These are phyloP conservation scores for Kryptopterus vitreolus DNA, from an alignment of 2,797 vertebrate genomes.

Conservation along the genomic window DNA sequence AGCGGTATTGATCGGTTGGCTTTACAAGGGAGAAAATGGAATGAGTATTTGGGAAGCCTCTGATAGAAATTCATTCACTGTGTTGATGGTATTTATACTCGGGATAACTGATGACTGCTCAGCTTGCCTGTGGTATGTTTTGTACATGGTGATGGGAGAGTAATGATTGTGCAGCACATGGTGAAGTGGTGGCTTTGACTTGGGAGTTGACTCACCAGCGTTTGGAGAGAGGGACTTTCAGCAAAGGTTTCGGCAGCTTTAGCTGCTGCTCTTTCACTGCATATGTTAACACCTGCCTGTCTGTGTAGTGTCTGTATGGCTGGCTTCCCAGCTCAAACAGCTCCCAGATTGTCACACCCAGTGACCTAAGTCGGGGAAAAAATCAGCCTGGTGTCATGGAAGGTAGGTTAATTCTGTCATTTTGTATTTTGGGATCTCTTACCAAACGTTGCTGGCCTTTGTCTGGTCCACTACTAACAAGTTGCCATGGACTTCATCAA, in stretches of 20 bases:
- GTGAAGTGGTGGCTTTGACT: conserved; percentile 36
- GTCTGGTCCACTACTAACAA: conserved; percentile 94
- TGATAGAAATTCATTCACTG: conserved; percentile 35
- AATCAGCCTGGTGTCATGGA: not conserved
- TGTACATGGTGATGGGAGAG: conserved; percentile 22
- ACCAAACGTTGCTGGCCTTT: conserved; percentile 96
- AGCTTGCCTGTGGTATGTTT: conserved; percentile 41
- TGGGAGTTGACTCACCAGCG: conserved; percentile 84
- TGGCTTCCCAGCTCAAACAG: conserved; percentile 92
- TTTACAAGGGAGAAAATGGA: conserved; percentile 47
- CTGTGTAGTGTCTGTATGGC: conserved; percentile 91
- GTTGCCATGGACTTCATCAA: conserved; percentile 96
- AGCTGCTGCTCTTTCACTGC: conserved; percentile 96
- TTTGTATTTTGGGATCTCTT: conserved; percentile 54
- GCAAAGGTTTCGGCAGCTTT: conserved; percentile 88
- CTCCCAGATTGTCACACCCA: conserved; percentile 96
- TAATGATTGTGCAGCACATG: conserved; percentile 12
- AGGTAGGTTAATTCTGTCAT: not conserved
- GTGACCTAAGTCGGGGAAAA: conserved; percentile 78
- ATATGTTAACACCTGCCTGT: conserved; percentile 93
- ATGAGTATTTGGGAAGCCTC: conserved; percentile 45
- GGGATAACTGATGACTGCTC: conserved; percentile 35
- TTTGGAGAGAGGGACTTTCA: conserved; percentile 85
- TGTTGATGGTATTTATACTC: conserved; percentile 37
- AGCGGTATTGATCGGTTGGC: conserved; percentile 60